phyloP scores from a whole-genome alignment of 2,113 vertebrate genomes.

The Halcyon malimbica region DNA sequence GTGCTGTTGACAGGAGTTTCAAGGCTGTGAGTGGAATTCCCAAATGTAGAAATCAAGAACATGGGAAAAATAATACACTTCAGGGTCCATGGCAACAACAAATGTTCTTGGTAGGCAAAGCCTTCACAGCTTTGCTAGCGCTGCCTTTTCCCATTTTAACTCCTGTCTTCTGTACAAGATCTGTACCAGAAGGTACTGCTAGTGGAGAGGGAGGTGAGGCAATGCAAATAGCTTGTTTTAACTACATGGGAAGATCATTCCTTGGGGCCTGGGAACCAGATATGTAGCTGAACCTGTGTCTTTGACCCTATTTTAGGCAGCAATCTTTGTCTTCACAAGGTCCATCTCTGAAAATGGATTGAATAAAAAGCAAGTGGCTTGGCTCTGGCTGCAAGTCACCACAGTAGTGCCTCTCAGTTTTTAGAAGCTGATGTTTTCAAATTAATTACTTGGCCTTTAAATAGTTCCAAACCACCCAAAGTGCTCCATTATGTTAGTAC shows the following conservation, averaged over 20 bases:
- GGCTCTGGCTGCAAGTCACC: neutral
- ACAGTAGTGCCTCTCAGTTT: slow-evolving; percentile 11
- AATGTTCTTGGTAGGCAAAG: neutral
- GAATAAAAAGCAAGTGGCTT: neutral
- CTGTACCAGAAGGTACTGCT: neutral
- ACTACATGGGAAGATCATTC: neutral
- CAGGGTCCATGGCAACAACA: neutral
- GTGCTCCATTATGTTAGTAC: slow-evolving; percentile 58
- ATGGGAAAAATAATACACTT: neutral
- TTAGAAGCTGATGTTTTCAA: slow-evolving; percentile 58
- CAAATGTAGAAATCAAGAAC: neutral
- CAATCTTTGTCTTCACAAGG: neutral
- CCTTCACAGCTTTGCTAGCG: neutral
- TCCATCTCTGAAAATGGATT: neutral
- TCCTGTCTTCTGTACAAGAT: neutral
- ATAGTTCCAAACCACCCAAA: slow-evolving; percentile 59
- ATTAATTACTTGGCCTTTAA: slow-evolving; percentile 67
- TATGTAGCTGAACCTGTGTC: fast-evolving
- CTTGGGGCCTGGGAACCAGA: neutral
- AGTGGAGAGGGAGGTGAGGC: neutral
- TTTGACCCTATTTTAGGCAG: neutral
- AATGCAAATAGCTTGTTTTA: neutral
- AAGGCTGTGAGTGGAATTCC: neutral
- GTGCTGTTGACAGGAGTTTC: neutral
- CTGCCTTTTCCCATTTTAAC: neutral